Evolutionary conservation across 2,797 vertebrate genomes (phyloP), one percentile per base, ranked within the genome.

Genomic region (Leptoclinus maculatus): DNA sequence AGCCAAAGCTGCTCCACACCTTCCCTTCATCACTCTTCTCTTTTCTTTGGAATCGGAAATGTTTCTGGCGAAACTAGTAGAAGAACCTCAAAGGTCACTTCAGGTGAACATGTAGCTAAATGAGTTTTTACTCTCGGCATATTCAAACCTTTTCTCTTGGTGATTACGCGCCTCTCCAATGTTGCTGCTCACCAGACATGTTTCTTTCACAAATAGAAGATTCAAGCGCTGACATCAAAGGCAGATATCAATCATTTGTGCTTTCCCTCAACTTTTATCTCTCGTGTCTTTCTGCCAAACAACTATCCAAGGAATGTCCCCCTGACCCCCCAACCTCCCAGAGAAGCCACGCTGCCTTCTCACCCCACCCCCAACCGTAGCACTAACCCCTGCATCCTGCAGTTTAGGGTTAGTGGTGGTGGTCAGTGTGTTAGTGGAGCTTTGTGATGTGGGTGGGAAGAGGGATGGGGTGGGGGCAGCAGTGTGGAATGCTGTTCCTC

Each of bases 231-330:
- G 10, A 34, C 83, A 87, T 88, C 77, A 84, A 82, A 81, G 62
- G 29, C 10, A 75, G 65, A 63, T 71, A 86, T 90, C 75, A 82
- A 73, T 92, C 90, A 88, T 74, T 83, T 34, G 74, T 39, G 66
- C 68, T 79, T 71, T 70, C 70, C 68, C 53, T 66, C 73, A 82
- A 83, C 80, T 87, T 92, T 91, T 91, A 92, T 90, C 92, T 88
- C 81, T 60, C 68, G 66, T 43, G 73, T 88, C 86, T 92, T 82
- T 91, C 89, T 94, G 89, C 84, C 88, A 88, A 92, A 93, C 85
- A 95, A 94, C 87, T 83, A 95, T 96, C 89, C 88, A 64, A 93
- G 78, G 95, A 96, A 95, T 95, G 94, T 94, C 86, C 80, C 83
- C 80, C 88, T 89, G 85, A 91, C 90, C 87, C 56, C 89, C 88